These are phyloP conservation scores for Stenodera caucasica DNA, from an alignment of 2,888 invertebrate genomes.

Conservation along the genomic window DNA sequence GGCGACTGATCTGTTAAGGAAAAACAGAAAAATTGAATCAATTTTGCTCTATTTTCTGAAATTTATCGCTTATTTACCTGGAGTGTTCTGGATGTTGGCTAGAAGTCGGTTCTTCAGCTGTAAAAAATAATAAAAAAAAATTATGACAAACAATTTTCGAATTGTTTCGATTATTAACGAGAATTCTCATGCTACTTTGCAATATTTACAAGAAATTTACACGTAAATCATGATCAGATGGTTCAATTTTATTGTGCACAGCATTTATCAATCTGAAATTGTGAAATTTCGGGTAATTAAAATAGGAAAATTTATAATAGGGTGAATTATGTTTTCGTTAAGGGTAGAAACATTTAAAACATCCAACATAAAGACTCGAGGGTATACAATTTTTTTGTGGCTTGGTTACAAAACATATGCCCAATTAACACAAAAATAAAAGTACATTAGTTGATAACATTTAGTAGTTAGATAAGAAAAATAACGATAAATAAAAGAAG, in stretches of 20 bases:
- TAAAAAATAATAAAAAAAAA: slow-evolving; percentile 27
- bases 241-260: slow-evolving; percentile 16
- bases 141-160: too few species aligned
- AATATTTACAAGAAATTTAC: slow-evolving; percentile 24
- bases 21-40: too few species aligned
- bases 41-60: too few species aligned
- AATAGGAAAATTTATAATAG: too few species aligned
- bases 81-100: slow-evolving; percentile 14
- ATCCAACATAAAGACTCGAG: background rate
- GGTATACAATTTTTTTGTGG: background rate
- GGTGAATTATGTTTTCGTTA: too few species aligned
- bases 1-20: slow-evolving; percentile 43
- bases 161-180: background rate
- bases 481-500: too few species aligned
- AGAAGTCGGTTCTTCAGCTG: slow-evolving; percentile 46
- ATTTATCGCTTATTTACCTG: slow-evolving; percentile 4
- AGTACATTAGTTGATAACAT: too few species aligned
- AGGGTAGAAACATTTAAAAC: background rate
- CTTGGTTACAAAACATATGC: background rate
- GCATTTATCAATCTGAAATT: slow-evolving; percentile 26
- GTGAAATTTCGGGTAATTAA: slow-evolving; percentile 7
- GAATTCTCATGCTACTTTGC: slow-evolving; percentile 14
- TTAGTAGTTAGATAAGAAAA: too few species aligned
- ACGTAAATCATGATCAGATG: slow-evolving; percentile 1
- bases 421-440: background rate